Evolutionary conservation across 2,888 invertebrate genomes (phyloP), one percentile per base, ranked within the genome.

Genomic region (Callosobruchus maculatus): DNA sequence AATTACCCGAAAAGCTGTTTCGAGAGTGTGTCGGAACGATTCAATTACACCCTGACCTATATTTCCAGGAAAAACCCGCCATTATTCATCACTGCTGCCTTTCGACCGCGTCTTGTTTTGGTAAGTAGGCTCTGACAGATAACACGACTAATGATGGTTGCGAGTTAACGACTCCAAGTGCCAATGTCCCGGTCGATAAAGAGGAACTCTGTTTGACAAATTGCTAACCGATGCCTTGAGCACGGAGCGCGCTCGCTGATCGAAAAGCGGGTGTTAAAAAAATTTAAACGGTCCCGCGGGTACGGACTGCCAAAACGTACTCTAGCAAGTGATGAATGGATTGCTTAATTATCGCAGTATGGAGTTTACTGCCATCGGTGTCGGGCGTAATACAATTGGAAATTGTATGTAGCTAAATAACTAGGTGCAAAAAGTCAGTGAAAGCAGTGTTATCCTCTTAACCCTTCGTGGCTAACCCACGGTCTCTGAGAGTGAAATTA

Each of bases 141-240:
- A 76, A 77, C 49, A 74, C 71, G 77, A 78, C 76, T 76, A 77
- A 78, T 76, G 77, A 78, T 77, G 74, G 77, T 74, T 49, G 18
- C 49, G 49, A 7, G 49, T 49, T 49, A 49, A 49, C 49, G 49
- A 49, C 5, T 7, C 1, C 49, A 13, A 18, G 49, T 49, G 49
- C 49, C 49, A 49, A 49, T 49, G 49, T 49, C 49, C 49, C 49
- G 49, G 49, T 49, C 49, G 49, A 49, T 49, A 49, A 49, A 49
- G 49, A 49, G 49, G 49, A 49, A 18, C 13, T 49, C 49, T 49
- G 49, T 49, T 49, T 49, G 49, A 49, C 49, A 49, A 49, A 49
- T 49, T 49, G 13, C 49, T 49, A 49, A 13, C 49, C 49, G 49
- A 49, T 49, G 49, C 49, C 13, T 18, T 18, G 49, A 49, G 49